A percentile compares a stretch with the other conserved stretches of the same genome.
These are phyloP conservation scores for Papilio gigon DNA, from an alignment of 2,888 invertebrate species.

Conservation along the genomic window DNA sequence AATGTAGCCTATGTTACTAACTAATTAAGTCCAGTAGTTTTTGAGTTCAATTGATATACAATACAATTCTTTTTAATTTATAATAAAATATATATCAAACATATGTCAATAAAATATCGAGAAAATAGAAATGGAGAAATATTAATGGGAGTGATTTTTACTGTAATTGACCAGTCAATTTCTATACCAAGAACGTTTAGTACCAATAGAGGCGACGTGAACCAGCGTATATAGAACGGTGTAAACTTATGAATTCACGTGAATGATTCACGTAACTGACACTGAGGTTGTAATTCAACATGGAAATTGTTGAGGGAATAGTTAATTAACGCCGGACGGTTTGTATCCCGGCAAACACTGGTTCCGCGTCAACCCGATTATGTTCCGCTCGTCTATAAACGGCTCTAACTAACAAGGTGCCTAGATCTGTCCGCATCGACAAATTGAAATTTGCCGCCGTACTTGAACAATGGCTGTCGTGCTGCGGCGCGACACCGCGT, in stretches of 20 bases:
- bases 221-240: background rate
- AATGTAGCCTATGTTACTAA: too few species aligned
- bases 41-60: too few species aligned
- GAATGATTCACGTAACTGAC: background rate
- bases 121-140: background rate
- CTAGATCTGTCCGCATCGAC: slow-evolving; percentile 12
- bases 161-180: background rate
- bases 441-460: slow-evolving; percentile 14
- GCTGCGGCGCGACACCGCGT: background rate
- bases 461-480: slow-evolving; percentile 8
- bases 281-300: background rate
- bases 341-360: slow-evolving; percentile 4
- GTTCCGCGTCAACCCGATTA: slow-evolving; percentile 21
- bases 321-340: slow-evolving; percentile 10
- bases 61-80: too few species aligned
- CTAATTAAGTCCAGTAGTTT: too few species aligned
- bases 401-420: slow-evolving; percentile 21
- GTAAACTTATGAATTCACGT: background rate
- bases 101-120: too few species aligned
- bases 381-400: background rate
- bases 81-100: too few species aligned
- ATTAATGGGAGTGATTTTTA: background rate
- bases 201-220: background rate
- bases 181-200: background rate
- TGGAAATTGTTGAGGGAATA: slow-evolving; percentile 20